These are phyloP conservation scores for Tridacna gigas DNA, from an alignment of 2,888 invertebrate species.

Conservation along the genomic window DNA sequence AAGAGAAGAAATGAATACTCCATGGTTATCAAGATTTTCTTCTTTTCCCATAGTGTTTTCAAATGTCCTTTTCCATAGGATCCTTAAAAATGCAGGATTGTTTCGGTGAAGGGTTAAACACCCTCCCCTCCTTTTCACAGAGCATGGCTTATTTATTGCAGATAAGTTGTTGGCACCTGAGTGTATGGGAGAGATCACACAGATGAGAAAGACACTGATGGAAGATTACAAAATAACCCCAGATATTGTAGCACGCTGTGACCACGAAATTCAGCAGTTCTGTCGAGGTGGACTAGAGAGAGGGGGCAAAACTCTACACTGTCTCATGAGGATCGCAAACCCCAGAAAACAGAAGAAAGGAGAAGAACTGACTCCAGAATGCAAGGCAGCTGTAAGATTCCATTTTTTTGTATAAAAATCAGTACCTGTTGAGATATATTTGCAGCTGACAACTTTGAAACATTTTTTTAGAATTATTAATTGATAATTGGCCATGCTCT, in stretches of 20 bases:
- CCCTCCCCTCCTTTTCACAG: not conserved
- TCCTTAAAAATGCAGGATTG: no score
- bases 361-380: slow-evolving; percentile 50
- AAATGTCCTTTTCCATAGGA: no score
- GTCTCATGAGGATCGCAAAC: slow-evolving; percentile 95
- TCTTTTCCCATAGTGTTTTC: no score
- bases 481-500: no score
- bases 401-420: no score
- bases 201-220: slow-evolving; percentile 95
- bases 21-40: no score
- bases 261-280: slow-evolving; percentile 90
- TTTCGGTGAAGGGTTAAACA: not conserved
- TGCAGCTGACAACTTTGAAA: not conserved
- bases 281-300: slow-evolving; percentile 90
- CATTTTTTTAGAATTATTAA: not conserved
- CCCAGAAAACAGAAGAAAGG: slow-evolving; percentile 43
- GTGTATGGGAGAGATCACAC: slow-evolving; percentile 95
- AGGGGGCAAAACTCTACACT: slow-evolving; percentile 96
- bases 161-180: slow-evolving; percentile 78
- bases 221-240: slow-evolving; percentile 97
- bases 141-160: not conserved
- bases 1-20: no score
- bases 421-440: no score
- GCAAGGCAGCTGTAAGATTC: slow-evolving; percentile 71
- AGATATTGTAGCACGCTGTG: slow-evolving; percentile 94